Conservation (phyloP, 1,140 invertebrate genomes). For the Cheumatopsyche charites region DNA sequence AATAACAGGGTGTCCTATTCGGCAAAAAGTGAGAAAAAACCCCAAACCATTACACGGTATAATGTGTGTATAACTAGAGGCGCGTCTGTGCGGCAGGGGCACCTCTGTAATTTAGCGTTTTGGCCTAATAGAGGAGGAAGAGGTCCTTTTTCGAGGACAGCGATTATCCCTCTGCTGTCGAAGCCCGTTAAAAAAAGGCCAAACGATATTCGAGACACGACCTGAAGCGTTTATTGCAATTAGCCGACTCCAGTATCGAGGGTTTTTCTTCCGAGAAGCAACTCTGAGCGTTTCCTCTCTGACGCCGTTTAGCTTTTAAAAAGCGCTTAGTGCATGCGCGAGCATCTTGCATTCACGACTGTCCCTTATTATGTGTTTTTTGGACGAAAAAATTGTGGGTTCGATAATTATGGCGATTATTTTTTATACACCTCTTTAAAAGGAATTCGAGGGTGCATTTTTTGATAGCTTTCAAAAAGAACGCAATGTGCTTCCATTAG, state of each 20-base stretch:
- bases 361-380: no score
- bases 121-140: constrained; percentile 34
- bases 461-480: no score
- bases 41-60: constrained; percentile 16
- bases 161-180: constrained; percentile 38
- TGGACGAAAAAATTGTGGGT: no score
- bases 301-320: constrained; percentile 35
- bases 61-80: constrained; percentile 22
- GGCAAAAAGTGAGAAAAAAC: neutral
- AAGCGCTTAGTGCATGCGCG: constrained; percentile 32
- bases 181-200: neutral
- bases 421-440: no score
- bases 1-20: constrained; percentile 38
- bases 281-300: neutral
- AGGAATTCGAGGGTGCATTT: no score
- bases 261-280: neutral
- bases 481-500: no score
- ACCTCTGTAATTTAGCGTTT: constrained; percentile 38
- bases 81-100: constrained; percentile 29
- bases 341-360: neutral
- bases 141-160: neutral
- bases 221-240: constrained; percentile 42
- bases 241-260: constrained; percentile 33
- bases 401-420: no score
- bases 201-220: no score